Conservation (phyloP, 2,888 invertebrate species). For the Dinocampus coccinellae region DNA sequence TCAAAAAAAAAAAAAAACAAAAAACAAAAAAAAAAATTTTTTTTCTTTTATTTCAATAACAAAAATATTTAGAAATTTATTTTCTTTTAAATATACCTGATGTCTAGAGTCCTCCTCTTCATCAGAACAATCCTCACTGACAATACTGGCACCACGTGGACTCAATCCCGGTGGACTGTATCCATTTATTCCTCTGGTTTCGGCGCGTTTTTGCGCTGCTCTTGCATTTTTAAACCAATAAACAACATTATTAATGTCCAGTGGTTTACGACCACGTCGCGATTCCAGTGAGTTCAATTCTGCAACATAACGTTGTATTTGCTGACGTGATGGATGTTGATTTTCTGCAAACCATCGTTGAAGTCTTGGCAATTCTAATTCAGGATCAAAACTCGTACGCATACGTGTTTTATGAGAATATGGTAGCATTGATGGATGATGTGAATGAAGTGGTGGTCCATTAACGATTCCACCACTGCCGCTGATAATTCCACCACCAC, state of each 20-base stretch:
- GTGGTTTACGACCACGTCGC: slow-evolving; percentile 90
- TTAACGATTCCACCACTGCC: slow-evolving; percentile 20
- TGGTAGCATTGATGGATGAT: slow-evolving; percentile 78
- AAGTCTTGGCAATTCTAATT: slow-evolving; percentile 93
- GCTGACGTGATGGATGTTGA: slow-evolving; percentile 96
- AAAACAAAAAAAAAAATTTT: background rate
- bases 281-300: slow-evolving; percentile 94
- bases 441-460: slow-evolving; percentile 70
- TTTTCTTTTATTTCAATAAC: too few species aligned
- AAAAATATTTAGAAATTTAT: background rate
- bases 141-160: slow-evolving; percentile 67
- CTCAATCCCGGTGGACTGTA: slow-evolving; percentile 68
- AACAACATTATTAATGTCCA: slow-evolving; percentile 96
- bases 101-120: slow-evolving; percentile 72
- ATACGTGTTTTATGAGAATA: slow-evolving; percentile 87
- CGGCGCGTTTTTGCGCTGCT: slow-evolving; percentile 94
- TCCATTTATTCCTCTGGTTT: slow-evolving; percentile 71
- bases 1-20: background rate
- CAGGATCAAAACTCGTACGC: slow-evolving; percentile 97
- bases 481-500: slow-evolving; percentile 50
- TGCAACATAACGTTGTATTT: slow-evolving; percentile 95
- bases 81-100: slow-evolving; percentile 59
- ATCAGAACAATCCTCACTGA: slow-evolving; percentile 68
- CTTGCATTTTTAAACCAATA: slow-evolving; percentile 99
- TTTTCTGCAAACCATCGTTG: slow-evolving; percentile 98